Evolutionary conservation across 1,140 invertebrate genomes (phyloP), one percentile per base, ranked within the genome.

Genomic region (Pseudomyrmex gracilis): DNA sequence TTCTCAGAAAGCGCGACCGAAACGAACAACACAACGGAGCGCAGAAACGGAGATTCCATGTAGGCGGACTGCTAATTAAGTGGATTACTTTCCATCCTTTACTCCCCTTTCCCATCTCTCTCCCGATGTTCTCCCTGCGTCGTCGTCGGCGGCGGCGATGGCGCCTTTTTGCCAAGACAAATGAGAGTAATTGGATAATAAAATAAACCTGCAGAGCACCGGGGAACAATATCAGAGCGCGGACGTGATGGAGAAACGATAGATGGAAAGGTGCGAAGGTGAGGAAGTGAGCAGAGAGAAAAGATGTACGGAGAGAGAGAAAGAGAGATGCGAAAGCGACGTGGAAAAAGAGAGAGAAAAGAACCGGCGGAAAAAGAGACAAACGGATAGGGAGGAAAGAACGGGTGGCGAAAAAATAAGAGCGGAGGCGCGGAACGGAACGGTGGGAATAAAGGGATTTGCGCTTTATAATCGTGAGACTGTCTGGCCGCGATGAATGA

Each of bases 381-480:
- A 73, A 45, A 45, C 34, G 34, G 5, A 34, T 34, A 7, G 34
- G n/a, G 58, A 22, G 10, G 45, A 64, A 70, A 73, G 74, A 87
- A 55, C 22, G 73, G 45, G 74, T 86, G 53, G 80, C 73, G 88
- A 34, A 89, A 89, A 86, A 89, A 86, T 88, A 89, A 86, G 73
- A 83, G 78, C 55, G 82, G 57, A 83, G 80, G 86, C 84, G 84
- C 84, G 84, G 83, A 87, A 89, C 85, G 89, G 82, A 90, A 89
- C 85, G 89, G 73, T 63, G 78, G 34, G 83, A 89, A 90, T 89
- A 89, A 90, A 90, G 85, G 90, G 85, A 90, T 90, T 90, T 90
- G 89, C 89, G 87, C 89, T 90, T 90, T 87, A 90, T 90, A 90
- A 90, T 89, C 87, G 90, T 90, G 89, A 90, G 90, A 90, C 89